Evolutionary conservation across 2,888 invertebrate genomes (phyloP), one percentile per base, ranked within the genome.

Genomic region (Ichneumoninae sp.): DNA sequence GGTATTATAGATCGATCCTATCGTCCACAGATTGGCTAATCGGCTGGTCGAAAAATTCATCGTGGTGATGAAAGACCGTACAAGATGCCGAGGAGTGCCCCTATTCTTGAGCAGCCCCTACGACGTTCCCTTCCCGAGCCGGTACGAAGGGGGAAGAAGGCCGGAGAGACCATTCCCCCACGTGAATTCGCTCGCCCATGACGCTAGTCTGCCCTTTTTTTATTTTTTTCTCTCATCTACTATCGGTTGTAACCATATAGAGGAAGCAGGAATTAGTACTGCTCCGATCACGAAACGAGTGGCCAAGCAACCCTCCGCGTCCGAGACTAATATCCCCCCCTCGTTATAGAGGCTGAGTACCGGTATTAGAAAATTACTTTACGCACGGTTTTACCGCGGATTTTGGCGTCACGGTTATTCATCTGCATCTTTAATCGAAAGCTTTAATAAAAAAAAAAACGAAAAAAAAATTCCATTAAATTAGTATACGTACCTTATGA

Each of bases 1-100:
- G 13, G n/a, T 47, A 16, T 47, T 16, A 47, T 47, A n/a, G 47
- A 60, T 62, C 19, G 30, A 57, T 82, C 50, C 4, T 62, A 16
- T 62, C 30, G 33, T 19, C 16, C 47, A 36, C 40, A 50, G 40
- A 79, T 70, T 54, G 60, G 3, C 66, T 40, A 52, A 78, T 74
- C 54, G 50, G 7, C 4, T 50, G 30, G 33, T 69, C 50, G 86
- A 82, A 86, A 87, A 88, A 87, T 87, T 90, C 87, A 84, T 57
- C 3, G 16, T 54, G 50, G 47, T 40, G 70, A 33, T 7, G 62
- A 76, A 70, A 54, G 26, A 68, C 30, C 36, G 44, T 72, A 7
- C 47, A 78, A 81, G 65, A 81, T 74, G 30, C 74, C 62, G 30
- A 76, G 54, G 16, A 68, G 79, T 33, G 70, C 80, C 74, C 79